Base-by-base conservation (phyloP, 2,797 vertebrate species). In the Danio jaintianensis region DNA sequence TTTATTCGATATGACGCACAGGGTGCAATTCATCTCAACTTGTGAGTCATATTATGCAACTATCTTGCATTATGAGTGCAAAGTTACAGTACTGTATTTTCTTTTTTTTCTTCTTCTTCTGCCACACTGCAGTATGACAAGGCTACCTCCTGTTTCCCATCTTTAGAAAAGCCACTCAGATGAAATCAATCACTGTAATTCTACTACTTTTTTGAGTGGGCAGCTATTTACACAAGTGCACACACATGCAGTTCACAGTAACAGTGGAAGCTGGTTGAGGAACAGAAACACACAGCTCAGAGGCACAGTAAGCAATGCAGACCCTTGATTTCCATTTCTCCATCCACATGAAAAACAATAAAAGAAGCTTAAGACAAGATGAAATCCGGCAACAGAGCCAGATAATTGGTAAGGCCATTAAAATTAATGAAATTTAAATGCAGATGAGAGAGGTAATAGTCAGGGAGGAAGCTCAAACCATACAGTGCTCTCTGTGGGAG, bases 371-470 rank as follows among this genome's bases (percentile, higher is more conserved):
- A 71, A 56, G 81, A 68, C 76, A 56, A 59, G 36, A 72, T 55
- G 40, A 75, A 79, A 86, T 69, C 83, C 63, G 75, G 52, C 64
- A 79, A 69, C 74, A 70, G 74, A 72, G 69, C 74, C 73, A 79
- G 78, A 83, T 81, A 80, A 86, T 87, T 87, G 63, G 61, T 50
- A 76, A 75, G 56, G 55, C 79, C 70, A 84, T 86, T 82, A 83
- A 81, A 83, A 83, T 56, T 20, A 81, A 87, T 85, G 69, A 81
- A 73, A 81, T 87, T 81, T 83, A 38, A 71, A 87, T 87, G 83
- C 80, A 84, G 74, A 85, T 86, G 75, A 75, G 69, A 68, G 20
- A 50, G 38, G 71, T 67, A 18, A 67, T 74, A 61, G 36, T 71
- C 43, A 75, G 66, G 66, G 71, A 52, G 58, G 47, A 75, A 72